These are phyloP conservation scores for Grantiella picta DNA, from an alignment of 2,113 vertebrate genomes.

Conservation along the genomic window DNA sequence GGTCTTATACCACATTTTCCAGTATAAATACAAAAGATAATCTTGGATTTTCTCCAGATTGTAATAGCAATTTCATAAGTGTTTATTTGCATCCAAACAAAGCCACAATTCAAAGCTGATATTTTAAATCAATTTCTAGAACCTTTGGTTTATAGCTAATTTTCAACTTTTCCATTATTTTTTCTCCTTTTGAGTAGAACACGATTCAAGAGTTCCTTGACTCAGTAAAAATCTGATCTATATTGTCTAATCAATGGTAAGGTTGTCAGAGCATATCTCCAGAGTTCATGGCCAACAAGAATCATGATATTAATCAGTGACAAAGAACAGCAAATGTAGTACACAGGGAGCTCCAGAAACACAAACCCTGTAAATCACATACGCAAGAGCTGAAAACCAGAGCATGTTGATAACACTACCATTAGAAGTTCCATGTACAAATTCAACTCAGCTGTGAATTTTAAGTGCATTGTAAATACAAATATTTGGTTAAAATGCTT, in stretches of 20 bases:
- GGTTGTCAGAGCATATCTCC: not conserved
- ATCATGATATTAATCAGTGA: not conserved
- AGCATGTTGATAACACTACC: not conserved
- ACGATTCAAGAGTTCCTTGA: not conserved
- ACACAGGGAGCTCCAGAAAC: not conserved
- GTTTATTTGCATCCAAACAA: slow-evolving; percentile 30
- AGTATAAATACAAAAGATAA: not conserved
- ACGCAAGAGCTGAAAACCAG: not conserved
- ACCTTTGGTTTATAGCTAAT: not conserved
- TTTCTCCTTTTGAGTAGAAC: not conserved
- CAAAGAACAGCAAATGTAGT: not conserved
- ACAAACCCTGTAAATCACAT: not conserved
- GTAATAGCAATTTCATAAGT: slow-evolving; percentile 41
- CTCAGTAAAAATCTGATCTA: not conserved
- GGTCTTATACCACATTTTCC: not conserved
- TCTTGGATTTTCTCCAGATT: slow-evolving; percentile 21
- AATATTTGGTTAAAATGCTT: not conserved
- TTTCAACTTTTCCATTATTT: not conserved
- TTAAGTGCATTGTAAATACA: not conserved
- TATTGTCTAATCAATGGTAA: not conserved
- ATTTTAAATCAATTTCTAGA: not conserved
- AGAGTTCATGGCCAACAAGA: not conserved
- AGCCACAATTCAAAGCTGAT: not conserved
- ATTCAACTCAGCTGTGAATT: not conserved
- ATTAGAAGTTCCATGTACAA: not conserved